Evolutionary conservation across 1,140 invertebrate genomes (phyloP).

Genomic region (Trinorchestia longiramus): DNA sequence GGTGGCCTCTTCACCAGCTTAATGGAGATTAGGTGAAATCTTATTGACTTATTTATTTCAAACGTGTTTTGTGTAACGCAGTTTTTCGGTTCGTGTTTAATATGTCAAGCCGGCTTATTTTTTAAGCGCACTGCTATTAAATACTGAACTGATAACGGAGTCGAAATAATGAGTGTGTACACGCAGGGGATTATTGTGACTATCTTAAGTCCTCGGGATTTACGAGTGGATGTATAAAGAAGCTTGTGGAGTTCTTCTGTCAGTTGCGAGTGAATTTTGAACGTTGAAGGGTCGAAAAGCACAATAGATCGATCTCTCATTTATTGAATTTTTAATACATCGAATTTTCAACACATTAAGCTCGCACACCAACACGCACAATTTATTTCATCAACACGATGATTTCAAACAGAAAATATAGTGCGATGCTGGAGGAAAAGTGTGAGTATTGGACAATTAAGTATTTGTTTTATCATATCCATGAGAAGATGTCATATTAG

Average conservation of each 20-base stretch:
- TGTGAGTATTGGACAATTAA: neutral
- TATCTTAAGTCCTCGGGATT: neutral
- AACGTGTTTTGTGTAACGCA: too few species aligned
- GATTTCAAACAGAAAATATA: neutral
- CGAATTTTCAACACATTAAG: too few species aligned
- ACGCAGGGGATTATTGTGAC: neutral
- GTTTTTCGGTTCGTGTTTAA: too few species aligned
- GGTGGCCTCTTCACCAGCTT: neutral
- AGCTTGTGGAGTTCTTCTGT: neutral
- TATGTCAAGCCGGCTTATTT: too few species aligned
- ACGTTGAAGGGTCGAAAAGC: too few species aligned
- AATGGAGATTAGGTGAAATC: neutral
- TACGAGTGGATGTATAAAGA: neutral
- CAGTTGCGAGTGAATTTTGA: neutral
- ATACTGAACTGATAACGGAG: neutral
- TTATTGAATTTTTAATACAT: neutral
- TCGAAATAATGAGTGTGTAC: neutral
- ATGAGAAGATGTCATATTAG: too few species aligned
- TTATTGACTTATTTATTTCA: neutral
- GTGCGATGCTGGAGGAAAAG: neutral
- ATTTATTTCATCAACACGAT: neutral
- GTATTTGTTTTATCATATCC: too few species aligned
- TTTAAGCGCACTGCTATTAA: too few species aligned
- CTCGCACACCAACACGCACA: neutral
- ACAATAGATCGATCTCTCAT: neutral